phyloP scores from a whole-genome alignment of 2,888 invertebrate species.

The Laspeyria flexula region DNA sequence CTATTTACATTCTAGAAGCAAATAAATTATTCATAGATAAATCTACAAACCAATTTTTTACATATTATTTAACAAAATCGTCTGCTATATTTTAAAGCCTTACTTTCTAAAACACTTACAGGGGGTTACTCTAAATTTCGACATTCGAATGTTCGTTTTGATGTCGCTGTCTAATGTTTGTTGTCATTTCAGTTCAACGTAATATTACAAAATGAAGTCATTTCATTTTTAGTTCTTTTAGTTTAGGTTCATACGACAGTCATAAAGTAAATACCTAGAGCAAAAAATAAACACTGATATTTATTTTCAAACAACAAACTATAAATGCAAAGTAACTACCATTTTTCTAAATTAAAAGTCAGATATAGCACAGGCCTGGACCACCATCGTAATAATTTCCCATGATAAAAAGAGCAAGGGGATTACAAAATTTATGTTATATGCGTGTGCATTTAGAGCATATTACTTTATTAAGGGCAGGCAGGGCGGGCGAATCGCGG shows the following conservation, averaged over 20 bases:
- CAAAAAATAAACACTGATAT: conserved; percentile 70
- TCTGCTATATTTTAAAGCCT: too few species aligned
- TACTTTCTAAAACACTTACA: too few species aligned
- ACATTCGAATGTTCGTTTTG: too few species aligned
- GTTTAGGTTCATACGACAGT: too few species aligned
- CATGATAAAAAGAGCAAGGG: conserved; percentile 77
- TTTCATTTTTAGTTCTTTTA: too few species aligned
- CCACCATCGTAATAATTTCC: conserved; percentile 82
- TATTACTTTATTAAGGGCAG: conserved; percentile 84
- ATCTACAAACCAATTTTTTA: neutral
- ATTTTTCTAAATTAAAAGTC: conserved; percentile 79
- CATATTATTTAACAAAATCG: neutral
- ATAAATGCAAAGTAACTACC: conserved; percentile 64
- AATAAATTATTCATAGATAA: conserved; percentile 49
- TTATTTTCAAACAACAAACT: conserved; percentile 59
- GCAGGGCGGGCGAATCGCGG: conserved; percentile 73
- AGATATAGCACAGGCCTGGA: conserved; percentile 71
- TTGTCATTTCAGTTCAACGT: too few species aligned
- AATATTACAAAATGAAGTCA: neutral
- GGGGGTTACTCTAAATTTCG: too few species aligned
- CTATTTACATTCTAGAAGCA: conserved; percentile 63
- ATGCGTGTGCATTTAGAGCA: conserved; percentile 83
- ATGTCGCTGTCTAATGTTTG: too few species aligned
- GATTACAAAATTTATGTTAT: conserved; percentile 81
- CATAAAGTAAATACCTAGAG: conserved; percentile 68